phyloP scores from a whole-genome alignment of 2,797 vertebrate species.

The Takifugu ocellatus region DNA sequence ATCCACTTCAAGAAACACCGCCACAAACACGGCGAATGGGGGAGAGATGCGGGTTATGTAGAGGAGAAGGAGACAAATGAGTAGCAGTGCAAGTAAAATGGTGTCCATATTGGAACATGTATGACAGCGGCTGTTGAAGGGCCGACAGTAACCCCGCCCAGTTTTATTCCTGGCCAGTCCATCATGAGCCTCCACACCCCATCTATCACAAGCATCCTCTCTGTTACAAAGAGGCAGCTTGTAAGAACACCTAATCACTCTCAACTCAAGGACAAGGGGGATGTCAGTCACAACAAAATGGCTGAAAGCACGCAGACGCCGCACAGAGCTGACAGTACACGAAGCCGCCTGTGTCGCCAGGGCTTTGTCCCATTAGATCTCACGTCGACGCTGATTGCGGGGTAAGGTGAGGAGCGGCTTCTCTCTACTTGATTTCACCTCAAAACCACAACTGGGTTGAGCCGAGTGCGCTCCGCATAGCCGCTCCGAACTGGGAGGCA shows the following conservation, averaged over 20 bases:
- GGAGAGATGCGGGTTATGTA: slow-evolving; percentile 34
- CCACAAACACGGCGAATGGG: slow-evolving; percentile 50
- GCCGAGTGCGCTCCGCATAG: slow-evolving; percentile 31
- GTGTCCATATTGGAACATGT: slow-evolving; percentile 46
- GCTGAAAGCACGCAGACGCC: slow-evolving; percentile 1
- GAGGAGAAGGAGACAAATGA: slow-evolving; percentile 47
- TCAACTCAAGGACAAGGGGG: slow-evolving; percentile 53
- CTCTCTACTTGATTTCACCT: slow-evolving; percentile 64
- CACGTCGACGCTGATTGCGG: slow-evolving; percentile 50
- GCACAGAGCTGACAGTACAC: slow-evolving; percentile 3
- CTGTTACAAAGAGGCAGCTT: slow-evolving; percentile 34
- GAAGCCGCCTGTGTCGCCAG: slow-evolving; percentile 12
- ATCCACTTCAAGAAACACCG: slow-evolving; percentile 66
- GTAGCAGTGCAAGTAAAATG: slow-evolving; percentile 55
- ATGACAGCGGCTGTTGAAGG: slow-evolving; percentile 59
- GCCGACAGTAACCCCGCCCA: slow-evolving; percentile 71
- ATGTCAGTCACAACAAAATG: slow-evolving; percentile 45
- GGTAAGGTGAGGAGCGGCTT: slow-evolving; percentile 51
- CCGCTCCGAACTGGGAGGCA: slow-evolving; percentile 53
- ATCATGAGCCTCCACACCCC: slow-evolving; percentile 42
- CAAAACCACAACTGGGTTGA: slow-evolving; percentile 50
- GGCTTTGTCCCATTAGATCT: slow-evolving; percentile 31
- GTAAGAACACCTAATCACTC: slow-evolving; percentile 44
- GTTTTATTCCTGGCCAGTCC: slow-evolving; percentile 44
- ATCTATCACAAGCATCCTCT: slow-evolving; percentile 51